A percentile compares a stretch with the other conserved stretches of the same genome.
Conservation (phyloP, 2,113 vertebrate genomes). For the Nycticorax nycticorax region DNA sequence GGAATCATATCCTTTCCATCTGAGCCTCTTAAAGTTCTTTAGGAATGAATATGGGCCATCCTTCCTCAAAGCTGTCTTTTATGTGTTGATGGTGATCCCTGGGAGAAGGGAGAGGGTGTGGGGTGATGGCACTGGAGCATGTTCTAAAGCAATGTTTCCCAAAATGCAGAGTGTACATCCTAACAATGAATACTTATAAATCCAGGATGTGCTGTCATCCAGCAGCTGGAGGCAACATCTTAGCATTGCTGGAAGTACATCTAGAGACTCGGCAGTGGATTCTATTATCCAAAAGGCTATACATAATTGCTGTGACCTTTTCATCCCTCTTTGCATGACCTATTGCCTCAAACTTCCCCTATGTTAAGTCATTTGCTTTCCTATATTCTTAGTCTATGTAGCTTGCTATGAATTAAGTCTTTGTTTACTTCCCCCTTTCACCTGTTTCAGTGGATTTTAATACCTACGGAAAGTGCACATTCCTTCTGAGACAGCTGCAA, state of each 20-base stretch:
- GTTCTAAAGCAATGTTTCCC: neutral
- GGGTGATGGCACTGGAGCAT: neutral
- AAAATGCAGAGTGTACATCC: neutral
- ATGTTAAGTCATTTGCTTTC: neutral
- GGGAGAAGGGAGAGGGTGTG: neutral
- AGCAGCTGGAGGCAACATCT: constrained; percentile 29
- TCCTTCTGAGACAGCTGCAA: constrained; percentile 32
- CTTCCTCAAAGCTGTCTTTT: neutral
- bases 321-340: constrained; percentile 26
- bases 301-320: constrained; percentile 47
- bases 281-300: constrained; percentile 44
- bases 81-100: neutral
- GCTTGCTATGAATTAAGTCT: constrained; percentile 7
- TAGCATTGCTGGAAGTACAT: constrained; percentile 34
- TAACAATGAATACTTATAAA: constrained; percentile 14
- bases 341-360: constrained; percentile 24
- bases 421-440: constrained; percentile 47
- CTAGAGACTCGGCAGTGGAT: constrained; percentile 6
- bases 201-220: constrained; percentile 47
- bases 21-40: neutral
- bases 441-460: constrained; percentile 52
- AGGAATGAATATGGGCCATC: neutral
- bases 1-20: neutral
- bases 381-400: neutral
- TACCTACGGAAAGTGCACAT: constrained; percentile 21